These are phyloP conservation scores for Umimayanthus kanabou DNA, from an alignment of 92 coral and sea anemone genomes.

Conservation along the genomic window DNA sequence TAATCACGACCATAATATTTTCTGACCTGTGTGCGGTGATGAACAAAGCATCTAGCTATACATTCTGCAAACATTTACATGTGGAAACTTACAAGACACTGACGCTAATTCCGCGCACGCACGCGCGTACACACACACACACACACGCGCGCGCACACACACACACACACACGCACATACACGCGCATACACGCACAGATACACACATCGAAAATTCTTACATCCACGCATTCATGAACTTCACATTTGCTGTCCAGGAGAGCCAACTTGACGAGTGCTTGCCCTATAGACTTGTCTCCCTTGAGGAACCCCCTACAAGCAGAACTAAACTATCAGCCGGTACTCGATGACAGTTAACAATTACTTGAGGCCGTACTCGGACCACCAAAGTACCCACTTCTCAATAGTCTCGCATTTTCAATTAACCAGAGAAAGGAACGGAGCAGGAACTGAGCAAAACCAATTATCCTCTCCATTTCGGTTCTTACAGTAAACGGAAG, in stretches of 20 bases:
- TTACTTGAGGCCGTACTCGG: not conserved
- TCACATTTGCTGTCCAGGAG: conserved; percentile 89
- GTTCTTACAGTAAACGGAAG: too few species aligned
- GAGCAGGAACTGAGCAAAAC: too few species aligned
- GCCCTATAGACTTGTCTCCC: conserved; percentile 95
- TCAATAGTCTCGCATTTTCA: too few species aligned
- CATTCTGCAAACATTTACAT: not conserved
- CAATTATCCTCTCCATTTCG: too few species aligned
- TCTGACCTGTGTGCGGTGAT: too few species aligned
- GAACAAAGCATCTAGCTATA: not conserved
- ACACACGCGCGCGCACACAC: not conserved
- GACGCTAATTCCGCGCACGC: not conserved
- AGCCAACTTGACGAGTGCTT: conserved; percentile 82
- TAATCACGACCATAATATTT: too few species aligned
- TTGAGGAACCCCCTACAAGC: conserved; percentile 82
- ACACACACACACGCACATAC: not conserved
- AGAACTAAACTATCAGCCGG: not conserved
- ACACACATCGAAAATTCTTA: conserved; percentile 46
- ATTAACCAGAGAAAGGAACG: too few species aligned
- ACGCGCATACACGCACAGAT: not conserved
- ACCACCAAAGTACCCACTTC: too few species aligned
- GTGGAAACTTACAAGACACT: not conserved
- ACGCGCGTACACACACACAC: not conserved
- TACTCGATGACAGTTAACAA: conserved; percentile 3
- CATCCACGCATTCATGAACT: conserved; percentile 95